Conservation (phyloP, 2,888 invertebrate species). For the Himalopsyche anomala region DNA sequence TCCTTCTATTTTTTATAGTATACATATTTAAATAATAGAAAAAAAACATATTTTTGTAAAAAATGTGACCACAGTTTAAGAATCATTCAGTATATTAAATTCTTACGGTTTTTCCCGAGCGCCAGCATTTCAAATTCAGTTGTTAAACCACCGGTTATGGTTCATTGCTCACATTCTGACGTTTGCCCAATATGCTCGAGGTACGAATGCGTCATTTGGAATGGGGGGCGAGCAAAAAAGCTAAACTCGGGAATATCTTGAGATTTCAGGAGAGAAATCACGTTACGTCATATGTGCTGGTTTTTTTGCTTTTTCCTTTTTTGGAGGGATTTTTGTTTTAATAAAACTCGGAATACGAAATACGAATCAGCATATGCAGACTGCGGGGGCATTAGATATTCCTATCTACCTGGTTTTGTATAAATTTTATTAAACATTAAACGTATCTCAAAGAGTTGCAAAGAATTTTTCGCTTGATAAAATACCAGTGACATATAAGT, state of each 20-base stretch:
- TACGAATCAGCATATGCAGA: conserved; percentile 15
- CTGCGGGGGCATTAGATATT: conserved; percentile 22
- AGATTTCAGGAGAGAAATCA: conserved; percentile 42
- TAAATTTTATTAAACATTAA: conserved; percentile 43
- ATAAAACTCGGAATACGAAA: conserved; percentile 42
- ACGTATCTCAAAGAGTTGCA: neutral
- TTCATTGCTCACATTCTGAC: conserved; percentile 62
- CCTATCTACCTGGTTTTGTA: conserved; percentile 30
- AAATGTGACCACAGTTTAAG: neutral
- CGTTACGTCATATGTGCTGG: conserved; percentile 38
- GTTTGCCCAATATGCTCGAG: conserved; percentile 57
- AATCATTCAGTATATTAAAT: conserved; percentile 39
- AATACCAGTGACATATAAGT: neutral
- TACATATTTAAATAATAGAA: no score
- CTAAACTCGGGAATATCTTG: conserved; percentile 38
- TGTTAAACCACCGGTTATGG: conserved; percentile 60
- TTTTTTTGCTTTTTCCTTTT: conserved; percentile 25
- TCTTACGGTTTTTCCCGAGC: conserved; percentile 32
- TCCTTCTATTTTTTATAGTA: no score
- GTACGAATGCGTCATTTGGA: conserved; percentile 60
- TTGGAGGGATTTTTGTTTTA: conserved; percentile 39
- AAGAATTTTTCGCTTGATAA: conserved; percentile 23
- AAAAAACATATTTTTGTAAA: no score
- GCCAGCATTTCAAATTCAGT: conserved; percentile 59
- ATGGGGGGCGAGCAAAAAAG: conserved; percentile 35